These are phyloP conservation scores for Arizona elegans DNA, from an alignment of 2,113 vertebrate species.

Conservation along the genomic window DNA sequence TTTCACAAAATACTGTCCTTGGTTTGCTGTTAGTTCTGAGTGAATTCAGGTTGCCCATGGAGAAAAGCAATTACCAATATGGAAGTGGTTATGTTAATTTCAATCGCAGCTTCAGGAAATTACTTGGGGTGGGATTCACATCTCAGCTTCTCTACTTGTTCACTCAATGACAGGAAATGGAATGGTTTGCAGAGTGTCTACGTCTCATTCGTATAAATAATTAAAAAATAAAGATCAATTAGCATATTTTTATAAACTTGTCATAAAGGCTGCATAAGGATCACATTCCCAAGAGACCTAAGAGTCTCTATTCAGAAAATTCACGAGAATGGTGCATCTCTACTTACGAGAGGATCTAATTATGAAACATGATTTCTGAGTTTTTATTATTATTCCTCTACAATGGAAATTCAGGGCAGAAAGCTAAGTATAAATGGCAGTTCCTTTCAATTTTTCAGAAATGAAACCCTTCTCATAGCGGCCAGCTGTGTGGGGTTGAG, in stretches of 20 bases:
- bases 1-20: neutral
- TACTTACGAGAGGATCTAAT: constrained; percentile 1
- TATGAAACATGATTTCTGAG: neutral
- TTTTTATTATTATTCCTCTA: constrained; percentile 38
- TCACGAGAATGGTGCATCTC: neutral
- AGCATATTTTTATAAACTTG: constrained; percentile 30
- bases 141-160: neutral
- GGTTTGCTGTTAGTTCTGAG: neutral
- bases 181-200: constrained; percentile 15
- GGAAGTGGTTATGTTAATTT: neutral
- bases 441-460: constrained; percentile 38
- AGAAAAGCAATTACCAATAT: constrained; percentile 12
- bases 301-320: constrained; percentile 3
- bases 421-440: constrained; percentile 42
- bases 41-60: neutral
- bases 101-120: neutral
- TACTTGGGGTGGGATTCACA: neutral
- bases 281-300: constrained; percentile 15
- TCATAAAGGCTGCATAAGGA: constrained; percentile 37
- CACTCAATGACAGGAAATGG: constrained; percentile 15
- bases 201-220: constrained; percentile 37
- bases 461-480: neutral
- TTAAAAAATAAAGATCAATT: constrained; percentile 31
- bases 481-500: neutral
- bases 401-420: neutral